Conservation (phyloP, 2,888 invertebrate species). For the Erebia palarica region DNA sequence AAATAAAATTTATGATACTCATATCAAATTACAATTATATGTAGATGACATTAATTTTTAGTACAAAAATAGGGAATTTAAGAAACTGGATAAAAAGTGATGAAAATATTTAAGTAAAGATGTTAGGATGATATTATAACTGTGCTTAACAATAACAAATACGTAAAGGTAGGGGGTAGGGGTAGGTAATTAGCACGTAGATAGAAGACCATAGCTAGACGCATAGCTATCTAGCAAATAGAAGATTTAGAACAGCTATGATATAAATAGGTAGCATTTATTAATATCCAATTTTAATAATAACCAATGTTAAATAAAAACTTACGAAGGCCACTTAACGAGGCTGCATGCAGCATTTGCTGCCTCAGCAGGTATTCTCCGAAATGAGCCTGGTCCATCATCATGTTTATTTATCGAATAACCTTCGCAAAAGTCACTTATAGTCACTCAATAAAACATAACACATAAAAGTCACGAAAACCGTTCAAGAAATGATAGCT, state of each 20-base stretch:
- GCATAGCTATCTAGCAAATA: too few relatives aligned
- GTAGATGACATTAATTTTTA: neutral
- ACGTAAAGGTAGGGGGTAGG: too few relatives aligned
- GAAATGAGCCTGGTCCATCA: slow-evolving; percentile 80
- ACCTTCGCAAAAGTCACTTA: slow-evolving; percentile 55
- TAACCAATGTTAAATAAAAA: slow-evolving; percentile 32
- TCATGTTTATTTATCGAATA: slow-evolving; percentile 53
- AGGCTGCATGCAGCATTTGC: slow-evolving; percentile 78
- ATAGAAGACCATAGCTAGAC: too few relatives aligned
- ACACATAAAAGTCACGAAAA: slow-evolving; percentile 39
- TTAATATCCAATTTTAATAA: neutral
- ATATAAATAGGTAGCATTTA: too few relatives aligned
- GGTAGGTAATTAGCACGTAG: too few relatives aligned
- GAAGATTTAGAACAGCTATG: too few relatives aligned
- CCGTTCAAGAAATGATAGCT: slow-evolving; percentile 30
- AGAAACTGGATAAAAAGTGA: too few relatives aligned
- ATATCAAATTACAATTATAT: slow-evolving; percentile 12
- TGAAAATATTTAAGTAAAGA: too few relatives aligned
- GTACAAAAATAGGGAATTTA: neutral
- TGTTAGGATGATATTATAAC: too few relatives aligned
- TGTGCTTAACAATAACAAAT: too few relatives aligned
- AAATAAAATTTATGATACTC: neutral
- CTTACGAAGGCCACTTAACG: slow-evolving; percentile 75
- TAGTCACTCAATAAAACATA: slow-evolving; percentile 23
- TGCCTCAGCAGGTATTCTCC: slow-evolving; percentile 78